These are phyloP conservation scores for Cephus pygmeus DNA, from an alignment of 2,888 invertebrate species.

Conservation along the genomic window DNA sequence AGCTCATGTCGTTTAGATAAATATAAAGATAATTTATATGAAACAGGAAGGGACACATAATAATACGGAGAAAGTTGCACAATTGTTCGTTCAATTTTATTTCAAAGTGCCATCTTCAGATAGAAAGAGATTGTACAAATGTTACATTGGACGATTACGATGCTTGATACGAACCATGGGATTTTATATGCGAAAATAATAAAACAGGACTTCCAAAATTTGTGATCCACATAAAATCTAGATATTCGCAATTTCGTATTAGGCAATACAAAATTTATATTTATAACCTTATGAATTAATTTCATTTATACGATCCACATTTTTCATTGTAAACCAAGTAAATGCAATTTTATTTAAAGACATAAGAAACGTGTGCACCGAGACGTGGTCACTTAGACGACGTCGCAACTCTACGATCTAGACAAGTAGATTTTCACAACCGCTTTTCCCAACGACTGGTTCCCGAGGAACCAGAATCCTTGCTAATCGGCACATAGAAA, in stretches of 20 bases:
- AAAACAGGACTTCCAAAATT: not conserved
- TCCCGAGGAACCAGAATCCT: constrained; percentile 39
- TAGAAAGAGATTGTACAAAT: not conserved
- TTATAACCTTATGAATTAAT: not conserved
- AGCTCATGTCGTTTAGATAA: not conserved
- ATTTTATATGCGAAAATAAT: not conserved
- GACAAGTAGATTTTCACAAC: constrained; percentile 49
- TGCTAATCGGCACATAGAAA: constrained; percentile 33
- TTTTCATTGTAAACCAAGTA: not conserved
- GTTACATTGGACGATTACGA: not conserved
- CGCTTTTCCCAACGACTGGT: constrained; percentile 54
- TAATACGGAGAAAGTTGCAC: too few species aligned
- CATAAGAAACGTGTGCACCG: not conserved
- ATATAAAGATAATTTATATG: not conserved
- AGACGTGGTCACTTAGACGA: not conserved
- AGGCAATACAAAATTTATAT: too few species aligned
- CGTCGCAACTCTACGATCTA: not conserved
- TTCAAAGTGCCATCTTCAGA: not conserved
- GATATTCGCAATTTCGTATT: not conserved
- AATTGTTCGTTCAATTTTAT: not conserved
- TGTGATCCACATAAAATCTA: not conserved
- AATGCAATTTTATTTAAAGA: not conserved
- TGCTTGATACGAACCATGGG: not conserved
- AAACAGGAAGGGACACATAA: not conserved
- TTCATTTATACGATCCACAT: not conserved